Conservation (phyloP, 92 coral and sea anemone genomes). For the Epizoanthus ramosus region DNA sequence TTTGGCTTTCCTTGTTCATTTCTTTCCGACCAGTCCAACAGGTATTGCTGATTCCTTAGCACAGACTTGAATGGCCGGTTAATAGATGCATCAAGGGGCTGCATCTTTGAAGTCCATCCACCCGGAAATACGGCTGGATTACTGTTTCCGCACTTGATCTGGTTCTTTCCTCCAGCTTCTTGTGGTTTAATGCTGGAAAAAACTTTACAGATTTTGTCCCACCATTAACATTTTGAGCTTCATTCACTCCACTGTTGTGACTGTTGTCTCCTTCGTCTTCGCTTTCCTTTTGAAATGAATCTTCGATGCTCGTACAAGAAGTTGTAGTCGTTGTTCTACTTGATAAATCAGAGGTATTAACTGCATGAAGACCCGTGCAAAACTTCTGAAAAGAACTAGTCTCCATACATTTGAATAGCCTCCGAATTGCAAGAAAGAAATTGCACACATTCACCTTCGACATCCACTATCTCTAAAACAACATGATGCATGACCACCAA, state of each 20-base stretch:
- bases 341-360: constrained; percentile 9
- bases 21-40: constrained; percentile 14
- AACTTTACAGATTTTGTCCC: not conserved
- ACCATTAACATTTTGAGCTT: not conserved
- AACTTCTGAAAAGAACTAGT: constrained; percentile 31
- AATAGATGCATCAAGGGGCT: constrained; percentile 4
- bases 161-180: not conserved
- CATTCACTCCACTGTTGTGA: constrained; percentile 5
- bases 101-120: constrained; percentile 18
- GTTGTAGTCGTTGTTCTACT: constrained; percentile 10
- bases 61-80: constrained; percentile 21
- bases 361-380: constrained; percentile 31
- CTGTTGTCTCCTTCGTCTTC: not conserved
- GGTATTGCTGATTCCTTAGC: constrained; percentile 14
- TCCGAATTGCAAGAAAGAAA: constrained; percentile 27
- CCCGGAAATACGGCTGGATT: constrained; percentile 19
- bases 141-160: constrained; percentile 1
- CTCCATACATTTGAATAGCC: constrained; percentile 31
- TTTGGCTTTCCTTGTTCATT: constrained; percentile 26
- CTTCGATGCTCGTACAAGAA: not conserved
- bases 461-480: constrained; percentile 31
- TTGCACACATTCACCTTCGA: constrained; percentile 13
- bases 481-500: constrained; percentile 23
- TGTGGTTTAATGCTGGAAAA: not conserved
- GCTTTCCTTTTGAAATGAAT: too few relatives aligned